Conservation (phyloP, 2,113 vertebrate species). For the Pterocles gutturalis region DNA sequence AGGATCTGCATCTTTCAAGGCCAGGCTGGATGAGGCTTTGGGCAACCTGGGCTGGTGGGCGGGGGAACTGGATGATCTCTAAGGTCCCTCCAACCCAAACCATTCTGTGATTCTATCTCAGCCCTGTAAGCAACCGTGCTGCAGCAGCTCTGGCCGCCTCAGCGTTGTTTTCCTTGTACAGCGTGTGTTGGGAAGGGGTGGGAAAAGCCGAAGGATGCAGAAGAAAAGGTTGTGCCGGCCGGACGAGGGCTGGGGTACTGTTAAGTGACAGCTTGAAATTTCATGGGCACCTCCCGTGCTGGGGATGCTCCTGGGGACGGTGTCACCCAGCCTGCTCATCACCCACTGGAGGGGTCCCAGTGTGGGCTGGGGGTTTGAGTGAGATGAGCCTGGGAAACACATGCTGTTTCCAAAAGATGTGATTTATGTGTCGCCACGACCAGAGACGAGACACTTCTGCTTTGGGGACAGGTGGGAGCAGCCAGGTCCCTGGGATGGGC, state of each 20-base stretch:
- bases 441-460: fast-evolving
- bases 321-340: neutral
- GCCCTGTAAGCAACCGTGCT: fast-evolving
- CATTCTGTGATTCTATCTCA: too few species aligned
- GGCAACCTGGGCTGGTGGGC: too few species aligned
- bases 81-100: too few species aligned
- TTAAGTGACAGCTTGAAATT: neutral
- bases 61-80: too few species aligned
- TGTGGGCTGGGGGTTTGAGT: fast-evolving
- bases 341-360: fast-evolving
- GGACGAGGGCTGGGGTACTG: neutral
- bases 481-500: fast-evolving
- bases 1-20: neutral
- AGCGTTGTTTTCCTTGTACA: neutral
- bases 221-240: neutral
- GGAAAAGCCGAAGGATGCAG: fast-evolving
- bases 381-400: neutral
- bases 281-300: fast-evolving
- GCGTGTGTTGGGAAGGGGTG: fast-evolving
- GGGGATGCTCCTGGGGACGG: fast-evolving
- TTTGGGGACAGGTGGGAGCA: neutral
- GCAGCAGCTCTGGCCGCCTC: fast-evolving
- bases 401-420: neutral
- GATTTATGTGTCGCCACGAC: neutral
- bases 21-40: too few species aligned